A percentile compares a stretch with the other conserved stretches of the same genome.
Evolutionary conservation across 2,113 vertebrate species (phyloP).

Genomic region (Cavia aperea): DNA sequence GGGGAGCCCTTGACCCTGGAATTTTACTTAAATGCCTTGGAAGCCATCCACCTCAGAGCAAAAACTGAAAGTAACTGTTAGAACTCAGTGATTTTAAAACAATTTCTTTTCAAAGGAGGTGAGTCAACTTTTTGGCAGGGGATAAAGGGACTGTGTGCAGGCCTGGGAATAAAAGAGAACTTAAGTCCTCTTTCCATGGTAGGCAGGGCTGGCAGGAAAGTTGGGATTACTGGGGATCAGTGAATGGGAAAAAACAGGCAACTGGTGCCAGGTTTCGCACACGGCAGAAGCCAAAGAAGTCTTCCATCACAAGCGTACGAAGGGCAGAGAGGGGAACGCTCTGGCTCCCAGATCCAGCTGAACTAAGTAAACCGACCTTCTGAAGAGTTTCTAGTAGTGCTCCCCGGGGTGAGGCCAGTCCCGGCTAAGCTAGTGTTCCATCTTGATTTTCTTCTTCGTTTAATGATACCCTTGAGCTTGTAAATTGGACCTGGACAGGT

Average conservation of each 20-base stretch:
- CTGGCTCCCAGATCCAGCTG: neutral
- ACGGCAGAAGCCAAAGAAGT: neutral
- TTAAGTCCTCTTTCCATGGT: neutral
- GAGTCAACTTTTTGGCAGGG: neutral
- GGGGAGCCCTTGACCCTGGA: neutral
- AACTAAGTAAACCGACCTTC: neutral
- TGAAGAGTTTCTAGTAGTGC: neutral
- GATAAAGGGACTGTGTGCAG: constrained; percentile 14
- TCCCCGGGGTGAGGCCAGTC: neutral
- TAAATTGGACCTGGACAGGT: neutral
- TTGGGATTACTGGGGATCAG: neutral
- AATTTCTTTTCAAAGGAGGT: constrained; percentile 34
- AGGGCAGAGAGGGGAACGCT: neutral
- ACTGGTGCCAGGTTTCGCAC: neutral
- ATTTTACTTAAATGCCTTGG: constrained; percentile 35
- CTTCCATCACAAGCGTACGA: neutral
- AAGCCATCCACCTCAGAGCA: constrained; percentile 29
- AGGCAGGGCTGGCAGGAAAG: neutral
- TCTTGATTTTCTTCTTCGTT: neutral
- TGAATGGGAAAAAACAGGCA: neutral
- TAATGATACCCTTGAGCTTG: neutral
- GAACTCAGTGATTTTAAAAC: constrained; percentile 31
- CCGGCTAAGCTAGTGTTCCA: neutral
- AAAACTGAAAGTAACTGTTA: constrained; percentile 46
- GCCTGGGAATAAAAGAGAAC: constrained; percentile 7